These are phyloP conservation scores for Ascaphus truei DNA, from an alignment of 2,113 vertebrate species.

Conservation along the genomic window DNA sequence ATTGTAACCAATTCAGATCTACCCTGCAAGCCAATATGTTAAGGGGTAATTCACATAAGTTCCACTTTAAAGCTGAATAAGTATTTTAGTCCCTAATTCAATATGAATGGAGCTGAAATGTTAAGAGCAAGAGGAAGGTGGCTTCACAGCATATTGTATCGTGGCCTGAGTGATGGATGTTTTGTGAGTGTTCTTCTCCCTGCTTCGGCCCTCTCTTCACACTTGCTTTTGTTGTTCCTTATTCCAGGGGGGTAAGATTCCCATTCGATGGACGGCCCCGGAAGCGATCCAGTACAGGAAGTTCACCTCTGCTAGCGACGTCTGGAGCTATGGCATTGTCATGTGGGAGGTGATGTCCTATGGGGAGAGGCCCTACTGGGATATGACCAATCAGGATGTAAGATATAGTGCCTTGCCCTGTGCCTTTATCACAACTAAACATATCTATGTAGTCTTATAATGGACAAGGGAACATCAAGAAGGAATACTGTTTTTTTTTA, in stretches of 20 bases:
- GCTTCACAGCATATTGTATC: too few relatives aligned
- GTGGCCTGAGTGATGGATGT: too few relatives aligned
- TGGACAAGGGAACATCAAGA: too few relatives aligned
- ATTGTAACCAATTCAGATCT: too few relatives aligned
- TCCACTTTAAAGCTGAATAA: too few relatives aligned
- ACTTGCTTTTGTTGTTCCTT: not conserved
- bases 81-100: too few relatives aligned
- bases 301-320: conserved; percentile 73
- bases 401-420: conserved; percentile 52
- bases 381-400: conserved; percentile 79
- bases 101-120: too few relatives aligned
- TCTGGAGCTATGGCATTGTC: conserved; percentile 75
- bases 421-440: too few relatives aligned
- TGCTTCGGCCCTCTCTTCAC: not conserved
- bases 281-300: conserved; percentile 75
- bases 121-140: too few relatives aligned
- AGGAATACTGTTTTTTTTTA: too few relatives aligned
- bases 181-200: not conserved
- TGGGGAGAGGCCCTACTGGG: conserved; percentile 76
- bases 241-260: conserved; percentile 72
- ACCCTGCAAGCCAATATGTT: not conserved
- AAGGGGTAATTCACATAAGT: too few relatives aligned
- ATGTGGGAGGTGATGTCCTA: conserved; percentile 82
- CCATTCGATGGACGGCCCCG: conserved; percentile 70
- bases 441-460: too few relatives aligned